A percentile compares a stretch with the other conserved stretches of the same genome.
These are phyloP conservation scores for Andrena marginata DNA, from an alignment of 2,888 invertebrate genomes.

Conservation along the genomic window DNA sequence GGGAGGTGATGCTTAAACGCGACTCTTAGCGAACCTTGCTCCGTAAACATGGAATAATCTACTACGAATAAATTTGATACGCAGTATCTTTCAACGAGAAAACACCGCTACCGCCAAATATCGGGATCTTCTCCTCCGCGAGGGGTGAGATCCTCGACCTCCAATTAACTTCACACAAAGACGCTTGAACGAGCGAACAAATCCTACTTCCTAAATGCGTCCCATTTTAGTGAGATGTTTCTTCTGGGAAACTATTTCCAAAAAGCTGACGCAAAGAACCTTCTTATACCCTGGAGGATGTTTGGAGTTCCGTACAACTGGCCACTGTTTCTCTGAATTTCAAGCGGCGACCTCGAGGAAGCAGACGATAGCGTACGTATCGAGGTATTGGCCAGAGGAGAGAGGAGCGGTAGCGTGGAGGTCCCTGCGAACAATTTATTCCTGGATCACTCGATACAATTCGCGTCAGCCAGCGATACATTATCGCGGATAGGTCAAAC, in stretches of 20 bases:
- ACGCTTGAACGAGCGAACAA: not conserved
- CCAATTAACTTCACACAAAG: too few relatives aligned
- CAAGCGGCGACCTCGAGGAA: not conserved
- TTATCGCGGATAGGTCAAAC: conserved; percentile 48
- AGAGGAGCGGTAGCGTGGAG: conserved; percentile 3
- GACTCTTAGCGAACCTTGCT: too few relatives aligned
- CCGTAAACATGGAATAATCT: not conserved
- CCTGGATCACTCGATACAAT: conserved; percentile 10
- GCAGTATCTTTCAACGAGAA: not conserved
- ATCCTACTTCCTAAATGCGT: not conserved
- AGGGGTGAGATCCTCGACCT: too few relatives aligned
- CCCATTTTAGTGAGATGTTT: not conserved
- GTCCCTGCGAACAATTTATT: conserved; percentile 13
- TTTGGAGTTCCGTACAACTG: too few relatives aligned
- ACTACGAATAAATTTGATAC: conserved; percentile 9
- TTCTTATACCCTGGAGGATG: not conserved
- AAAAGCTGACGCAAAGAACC: not conserved
- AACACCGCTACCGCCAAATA: too few relatives aligned
- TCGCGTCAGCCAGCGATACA: conserved; percentile 37
- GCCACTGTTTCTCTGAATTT: not conserved
- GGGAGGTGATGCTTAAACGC: not conserved
- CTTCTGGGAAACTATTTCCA: not conserved
- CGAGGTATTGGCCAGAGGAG: not conserved
- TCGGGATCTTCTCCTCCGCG: too few relatives aligned
- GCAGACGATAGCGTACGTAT: not conserved